A percentile compares a stretch with the other conserved stretches of the same genome.
These are phyloP conservation scores for Tachina fera DNA, from an alignment of 2,888 invertebrate genomes.

Conservation along the genomic window DNA sequence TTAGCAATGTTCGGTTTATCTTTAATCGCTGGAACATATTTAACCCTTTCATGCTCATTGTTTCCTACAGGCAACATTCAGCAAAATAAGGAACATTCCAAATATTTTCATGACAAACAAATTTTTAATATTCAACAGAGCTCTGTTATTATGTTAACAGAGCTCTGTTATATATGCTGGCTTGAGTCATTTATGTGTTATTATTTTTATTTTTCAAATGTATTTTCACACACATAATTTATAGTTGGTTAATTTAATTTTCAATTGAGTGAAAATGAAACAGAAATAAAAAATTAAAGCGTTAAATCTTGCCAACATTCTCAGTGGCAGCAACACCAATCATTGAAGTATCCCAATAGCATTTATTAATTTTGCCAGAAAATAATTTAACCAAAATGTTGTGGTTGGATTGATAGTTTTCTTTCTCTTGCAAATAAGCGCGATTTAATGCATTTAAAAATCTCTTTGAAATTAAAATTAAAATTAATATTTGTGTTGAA, in stretches of 20 bases:
- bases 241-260: constrained; percentile 27
- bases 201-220: too few species aligned
- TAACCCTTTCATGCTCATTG: too few species aligned
- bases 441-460: background rate
- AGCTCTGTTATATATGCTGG: too few species aligned
- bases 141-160: too few species aligned
- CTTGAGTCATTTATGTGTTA: too few species aligned
- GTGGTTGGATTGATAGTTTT: constrained; percentile 36
- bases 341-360: background rate
- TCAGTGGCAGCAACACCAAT: constrained; percentile 19
- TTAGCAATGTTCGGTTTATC: too few species aligned
- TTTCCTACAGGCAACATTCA: too few species aligned
- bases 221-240: too few species aligned
- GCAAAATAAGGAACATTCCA: too few species aligned
- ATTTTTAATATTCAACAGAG: too few species aligned
- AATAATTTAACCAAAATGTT: constrained; percentile 39
- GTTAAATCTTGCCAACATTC: constrained; percentile 17
- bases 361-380: constrained; percentile 36
- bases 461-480: constrained; percentile 12
- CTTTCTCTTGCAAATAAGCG: constrained; percentile 11
- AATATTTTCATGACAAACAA: too few species aligned
- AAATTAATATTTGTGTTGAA: constrained; percentile 39
- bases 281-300: background rate
- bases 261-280: constrained; percentile 28
- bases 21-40: too few species aligned